Evolutionary conservation across 1,140 invertebrate genomes (phyloP).

Genomic region (Ceratitis capitata): DNA sequence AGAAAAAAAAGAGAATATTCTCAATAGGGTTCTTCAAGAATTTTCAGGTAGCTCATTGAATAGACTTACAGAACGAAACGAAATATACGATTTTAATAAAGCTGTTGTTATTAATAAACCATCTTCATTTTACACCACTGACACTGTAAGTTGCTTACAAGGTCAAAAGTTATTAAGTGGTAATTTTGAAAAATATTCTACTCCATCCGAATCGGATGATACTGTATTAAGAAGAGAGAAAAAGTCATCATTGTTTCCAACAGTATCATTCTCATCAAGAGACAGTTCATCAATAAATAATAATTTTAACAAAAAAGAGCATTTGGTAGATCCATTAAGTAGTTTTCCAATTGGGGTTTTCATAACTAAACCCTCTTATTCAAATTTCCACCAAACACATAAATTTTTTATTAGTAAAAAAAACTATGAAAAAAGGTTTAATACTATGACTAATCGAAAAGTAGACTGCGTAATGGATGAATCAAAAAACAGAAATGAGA

Average conservation of each 20-base stretch:
- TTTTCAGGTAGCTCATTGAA: constrained; percentile 45
- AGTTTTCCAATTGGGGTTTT: background rate
- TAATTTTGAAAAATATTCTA: background rate
- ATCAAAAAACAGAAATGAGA: background rate
- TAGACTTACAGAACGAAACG: background rate
- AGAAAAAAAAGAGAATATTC: constrained; percentile 44
- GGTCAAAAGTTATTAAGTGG: background rate
- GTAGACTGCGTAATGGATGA: background rate
- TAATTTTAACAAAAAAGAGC: background rate
- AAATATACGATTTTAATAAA: background rate
- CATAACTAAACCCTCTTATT: background rate
- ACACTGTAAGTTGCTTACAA: background rate
- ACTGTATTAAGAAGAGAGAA: background rate
- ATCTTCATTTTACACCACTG: background rate
- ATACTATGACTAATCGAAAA: background rate
- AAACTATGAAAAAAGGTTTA: background rate
- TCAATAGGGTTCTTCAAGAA: constrained; percentile 49
- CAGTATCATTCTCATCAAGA: background rate
- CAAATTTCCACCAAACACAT: background rate
- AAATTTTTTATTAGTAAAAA: background rate
- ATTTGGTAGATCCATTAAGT: background rate
- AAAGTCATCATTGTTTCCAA: background rate
- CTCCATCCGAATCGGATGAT: background rate
- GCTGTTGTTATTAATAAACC: background rate
- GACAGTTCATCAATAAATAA: background rate